A percentile compares a stretch with the other conserved stretches of the same genome.
phyloP scores from a whole-genome alignment of 2,797 vertebrate species.

The Lophius americanus region DNA sequence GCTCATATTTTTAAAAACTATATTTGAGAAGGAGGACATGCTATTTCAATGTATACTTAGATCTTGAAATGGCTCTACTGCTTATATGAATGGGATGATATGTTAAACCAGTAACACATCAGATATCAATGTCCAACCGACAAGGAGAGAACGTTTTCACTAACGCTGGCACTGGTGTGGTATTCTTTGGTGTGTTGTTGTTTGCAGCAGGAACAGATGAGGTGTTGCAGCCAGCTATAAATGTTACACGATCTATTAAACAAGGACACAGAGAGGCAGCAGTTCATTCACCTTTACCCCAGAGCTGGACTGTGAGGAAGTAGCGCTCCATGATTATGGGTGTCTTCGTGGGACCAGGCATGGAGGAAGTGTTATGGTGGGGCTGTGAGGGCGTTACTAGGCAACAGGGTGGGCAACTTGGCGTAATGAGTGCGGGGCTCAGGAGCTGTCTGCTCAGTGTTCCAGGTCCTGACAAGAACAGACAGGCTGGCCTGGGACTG shows the following conservation, averaged over 20 bases:
- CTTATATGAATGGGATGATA: no score
- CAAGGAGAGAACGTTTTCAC: background rate
- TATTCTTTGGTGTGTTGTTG: constrained; percentile 2
- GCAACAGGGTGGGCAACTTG: constrained; percentile 75
- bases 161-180: background rate
- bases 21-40: background rate
- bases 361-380: constrained; percentile 74
- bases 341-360: constrained; percentile 59
- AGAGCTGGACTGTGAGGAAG: constrained; percentile 51
- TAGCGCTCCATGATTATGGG: constrained; percentile 41
- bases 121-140: no score
- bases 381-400: constrained; percentile 69
- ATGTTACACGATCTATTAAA: constrained; percentile 10
- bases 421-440: constrained; percentile 77
- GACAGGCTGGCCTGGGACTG: constrained; percentile 83
- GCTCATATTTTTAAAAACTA: background rate
- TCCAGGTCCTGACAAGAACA: constrained; percentile 84
- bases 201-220: constrained; percentile 12
- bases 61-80: no score
- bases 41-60: background rate
- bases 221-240: background rate
- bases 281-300: constrained; percentile 30
- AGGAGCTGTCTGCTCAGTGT: constrained; percentile 85
- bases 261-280: constrained; percentile 2
- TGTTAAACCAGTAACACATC: no score